A percentile compares a stretch with the other conserved stretches of the same genome.
These are phyloP conservation scores for Trichosurus vulpecula DNA, from an alignment of 2,797 vertebrate genomes.

Conservation along the genomic window DNA sequence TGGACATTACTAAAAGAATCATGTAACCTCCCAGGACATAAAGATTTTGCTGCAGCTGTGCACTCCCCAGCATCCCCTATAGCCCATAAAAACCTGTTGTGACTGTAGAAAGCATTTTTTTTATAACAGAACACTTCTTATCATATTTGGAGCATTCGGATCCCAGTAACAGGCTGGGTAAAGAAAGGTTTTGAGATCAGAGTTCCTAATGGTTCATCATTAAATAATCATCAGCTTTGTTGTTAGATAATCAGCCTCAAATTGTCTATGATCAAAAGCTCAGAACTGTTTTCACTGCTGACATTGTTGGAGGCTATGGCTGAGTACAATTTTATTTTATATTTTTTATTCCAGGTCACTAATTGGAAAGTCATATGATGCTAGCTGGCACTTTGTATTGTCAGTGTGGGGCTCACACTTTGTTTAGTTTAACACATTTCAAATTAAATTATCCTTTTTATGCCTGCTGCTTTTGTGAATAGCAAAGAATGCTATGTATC, in stretches of 20 bases:
- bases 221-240: slow-evolving; percentile 49
- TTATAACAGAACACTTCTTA: slow-evolving; percentile 23
- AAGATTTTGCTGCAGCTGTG: slow-evolving; percentile 68
- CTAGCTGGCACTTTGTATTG: not conserved
- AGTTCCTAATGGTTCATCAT: slow-evolving; percentile 48
- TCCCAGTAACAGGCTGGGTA: slow-evolving; percentile 40
- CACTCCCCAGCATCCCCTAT: slow-evolving; percentile 55
- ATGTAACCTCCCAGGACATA: slow-evolving; percentile 66
- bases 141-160: slow-evolving; percentile 21
- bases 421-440: slow-evolving; percentile 33
- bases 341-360: not conserved
- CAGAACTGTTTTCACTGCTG: slow-evolving; percentile 27
- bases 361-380: not conserved
- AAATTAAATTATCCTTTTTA: slow-evolving; percentile 51
- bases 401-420: slow-evolving; percentile 12
- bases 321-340: not conserved
- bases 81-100: slow-evolving; percentile 55
- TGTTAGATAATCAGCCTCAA: slow-evolving; percentile 38
- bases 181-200: slow-evolving; percentile 52
- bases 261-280: slow-evolving; percentile 59
- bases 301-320: slow-evolving; percentile 37
- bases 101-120: slow-evolving; percentile 42
- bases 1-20: slow-evolving; percentile 66
- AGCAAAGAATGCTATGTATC: slow-evolving; percentile 42
- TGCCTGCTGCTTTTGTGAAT: slow-evolving; percentile 26